Base-by-base conservation (phyloP, 2,797 vertebrate genomes). In the Furcifer pardalis region DNA sequence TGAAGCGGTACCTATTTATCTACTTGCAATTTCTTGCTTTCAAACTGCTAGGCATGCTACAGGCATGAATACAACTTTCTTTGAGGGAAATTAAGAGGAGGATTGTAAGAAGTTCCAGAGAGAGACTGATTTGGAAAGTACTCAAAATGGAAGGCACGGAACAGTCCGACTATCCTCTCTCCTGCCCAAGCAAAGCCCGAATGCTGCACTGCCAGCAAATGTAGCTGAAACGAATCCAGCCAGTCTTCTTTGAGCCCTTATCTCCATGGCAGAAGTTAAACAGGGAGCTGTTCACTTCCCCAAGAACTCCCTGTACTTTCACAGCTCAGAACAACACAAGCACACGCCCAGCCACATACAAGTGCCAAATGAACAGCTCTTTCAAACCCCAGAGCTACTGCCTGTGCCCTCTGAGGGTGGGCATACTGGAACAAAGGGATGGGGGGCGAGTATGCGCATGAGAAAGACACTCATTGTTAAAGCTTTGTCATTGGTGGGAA, bases 141-240 rank as follows among this genome's bases (percentile, higher is more conserved):
- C 42, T 35, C n/a, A n/a, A 19, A 8, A 27, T 71, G 60, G 66
- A 60, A 21, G 0, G 7, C 9, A 12, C 15, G 7, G 6, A 40
- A 69, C 77, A 1, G 0, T 25, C 13, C 15, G 35, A 59, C 15
- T 32, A 59, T 46, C 62, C 17, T 63, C 77, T 78, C 56, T 59
- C 52, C 5, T 4, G 27, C 7, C 12, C 17, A 8, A 13, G 6
- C 69, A 77, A 49, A 44, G 25, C 62, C 59, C 82, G 81, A 77
- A 87, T 72, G 23, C 49, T 12, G 32, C 81, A 37, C n/a, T n/a
- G n/a, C n/a, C n/a, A n/a, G n/a, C n/a, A n/a, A n/a, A 77, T 69
- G 62, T 2, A 37, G 44, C 52, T 63, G 75, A 79, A 84, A 71
- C 40, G 2, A 37, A 62, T 63, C 59, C 74, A 71, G 52, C 56